A percentile compares a stretch with the other conserved stretches of the same genome.
phyloP scores from a whole-genome alignment of 2,113 vertebrate species.

The Paedocypris sp. region DNA sequence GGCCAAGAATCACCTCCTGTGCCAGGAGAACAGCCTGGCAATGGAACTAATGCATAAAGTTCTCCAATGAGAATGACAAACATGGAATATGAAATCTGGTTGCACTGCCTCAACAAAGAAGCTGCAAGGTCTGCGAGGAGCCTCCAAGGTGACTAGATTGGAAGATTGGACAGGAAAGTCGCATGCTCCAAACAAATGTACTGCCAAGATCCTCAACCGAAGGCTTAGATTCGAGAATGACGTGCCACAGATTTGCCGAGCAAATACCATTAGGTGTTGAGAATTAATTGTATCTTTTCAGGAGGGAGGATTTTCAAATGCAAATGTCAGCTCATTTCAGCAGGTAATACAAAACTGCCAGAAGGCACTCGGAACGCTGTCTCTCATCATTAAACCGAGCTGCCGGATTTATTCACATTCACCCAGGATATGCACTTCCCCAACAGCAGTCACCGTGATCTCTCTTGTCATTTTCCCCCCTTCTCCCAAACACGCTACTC shows the following conservation, averaged over 20 bases:
- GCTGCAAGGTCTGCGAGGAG: not conserved
- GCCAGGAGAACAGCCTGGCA: slow-evolving; percentile 7
- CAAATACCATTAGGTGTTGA: slow-evolving; percentile 34
- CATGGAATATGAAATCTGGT: not conserved
- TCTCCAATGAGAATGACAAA: slow-evolving; percentile 19
- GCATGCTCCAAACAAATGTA: slow-evolving; percentile 17
- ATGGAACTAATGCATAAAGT: slow-evolving; percentile 4
- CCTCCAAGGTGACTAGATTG: slow-evolving; percentile 3
- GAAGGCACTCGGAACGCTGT: slow-evolving; percentile 27
- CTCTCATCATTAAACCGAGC: slow-evolving; percentile 34
- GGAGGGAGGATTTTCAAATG: slow-evolving; percentile 34
- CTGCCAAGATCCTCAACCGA: slow-evolving; percentile 17
- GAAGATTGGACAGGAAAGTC: slow-evolving; percentile 14
- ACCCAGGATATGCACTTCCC: slow-evolving; percentile 4
- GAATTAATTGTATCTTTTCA: slow-evolving; percentile 41
- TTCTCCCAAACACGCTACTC: slow-evolving; percentile 27
- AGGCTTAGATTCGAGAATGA: slow-evolving; percentile 16
- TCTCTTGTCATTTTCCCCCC: slow-evolving; percentile 20
- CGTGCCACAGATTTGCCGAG: slow-evolving; percentile 17
- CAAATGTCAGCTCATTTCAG: slow-evolving; percentile 43
- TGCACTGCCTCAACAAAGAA: slow-evolving; percentile 15
- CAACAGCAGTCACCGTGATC: slow-evolving; percentile 11
- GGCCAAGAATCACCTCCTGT: slow-evolving; percentile 6
- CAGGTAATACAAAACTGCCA: slow-evolving; percentile 39
- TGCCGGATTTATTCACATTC: slow-evolving; percentile 24